A percentile compares a stretch with the other conserved stretches of the same genome.
These are phyloP conservation scores for Malurus elegans DNA, from an alignment of 2,113 vertebrate genomes.

Conservation along the genomic window DNA sequence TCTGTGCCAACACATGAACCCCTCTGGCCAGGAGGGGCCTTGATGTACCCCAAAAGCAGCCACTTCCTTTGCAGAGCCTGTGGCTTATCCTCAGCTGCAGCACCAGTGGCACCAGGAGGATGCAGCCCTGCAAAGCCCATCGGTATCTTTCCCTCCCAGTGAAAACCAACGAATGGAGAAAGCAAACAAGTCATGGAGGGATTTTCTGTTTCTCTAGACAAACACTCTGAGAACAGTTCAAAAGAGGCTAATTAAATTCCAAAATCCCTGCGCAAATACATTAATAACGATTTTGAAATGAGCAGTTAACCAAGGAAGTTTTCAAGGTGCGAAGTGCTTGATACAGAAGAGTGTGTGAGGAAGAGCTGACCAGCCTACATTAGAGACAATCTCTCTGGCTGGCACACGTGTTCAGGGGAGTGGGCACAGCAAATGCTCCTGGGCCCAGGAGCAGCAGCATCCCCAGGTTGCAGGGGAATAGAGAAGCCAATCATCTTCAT, in stretches of 20 bases:
- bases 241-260: slow-evolving; percentile 71
- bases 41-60: not conserved
- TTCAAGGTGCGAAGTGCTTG: slow-evolving; percentile 62
- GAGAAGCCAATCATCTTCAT: not conserved
- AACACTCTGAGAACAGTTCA: slow-evolving; percentile 62
- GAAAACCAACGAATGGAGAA: not conserved
- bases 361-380: not conserved
- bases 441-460: not conserved
- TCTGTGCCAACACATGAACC: accelerated
- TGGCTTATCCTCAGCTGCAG: slow-evolving; percentile 4
- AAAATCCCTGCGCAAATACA: slow-evolving; percentile 65
- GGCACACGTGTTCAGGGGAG: accelerated
- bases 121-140: not conserved
- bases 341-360: not conserved
- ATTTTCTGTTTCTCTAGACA: slow-evolving; percentile 69
- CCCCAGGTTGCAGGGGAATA: not conserved
- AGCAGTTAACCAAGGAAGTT: slow-evolving; percentile 61
- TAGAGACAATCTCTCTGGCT: not conserved
- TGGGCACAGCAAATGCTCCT: not conserved
- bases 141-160: slow-evolving; percentile 45
- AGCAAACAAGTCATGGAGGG: slow-evolving; percentile 65
- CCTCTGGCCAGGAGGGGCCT: not conserved
- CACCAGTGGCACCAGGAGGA: not conserved
- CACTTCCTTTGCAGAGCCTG: not conserved
- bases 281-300: slow-evolving; percentile 69